Conservation (phyloP, 1,140 invertebrate genomes). For the Lycorma delicatula region DNA sequence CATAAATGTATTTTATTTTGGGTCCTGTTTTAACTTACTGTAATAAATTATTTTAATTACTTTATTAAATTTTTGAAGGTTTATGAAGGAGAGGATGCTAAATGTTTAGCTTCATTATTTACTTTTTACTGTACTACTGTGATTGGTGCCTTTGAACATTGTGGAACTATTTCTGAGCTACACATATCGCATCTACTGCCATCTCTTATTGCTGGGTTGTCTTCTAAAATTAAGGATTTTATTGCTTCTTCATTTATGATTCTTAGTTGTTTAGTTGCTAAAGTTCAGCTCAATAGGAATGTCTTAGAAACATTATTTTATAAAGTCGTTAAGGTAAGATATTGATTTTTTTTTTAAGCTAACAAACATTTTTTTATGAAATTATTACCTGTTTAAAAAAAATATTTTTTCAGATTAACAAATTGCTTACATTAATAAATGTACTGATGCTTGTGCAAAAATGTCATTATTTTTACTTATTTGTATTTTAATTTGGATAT, state of each 20-base stretch:
- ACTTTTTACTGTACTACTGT: slow-evolving; percentile 68
- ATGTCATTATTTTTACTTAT: neutral
- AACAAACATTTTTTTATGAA: neutral
- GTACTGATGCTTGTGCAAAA: neutral
- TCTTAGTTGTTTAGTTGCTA: slow-evolving; percentile 44
- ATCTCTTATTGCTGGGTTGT: slow-evolving; percentile 56
- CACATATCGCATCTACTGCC: slow-evolving; percentile 61
- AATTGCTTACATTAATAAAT: neutral
- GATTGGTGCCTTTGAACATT: slow-evolving; percentile 54
- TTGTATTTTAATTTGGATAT: neutral
- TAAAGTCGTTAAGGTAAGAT: slow-evolving; percentile 44
- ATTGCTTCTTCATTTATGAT: slow-evolving; percentile 66
- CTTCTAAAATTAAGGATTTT: slow-evolving; percentile 57
- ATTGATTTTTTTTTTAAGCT: neutral
- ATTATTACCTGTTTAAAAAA: neutral
- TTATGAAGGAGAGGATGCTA: slow-evolving; percentile 46
- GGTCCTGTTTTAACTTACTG: no score
- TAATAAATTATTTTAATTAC: no score
- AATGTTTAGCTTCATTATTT: slow-evolving; percentile 56
- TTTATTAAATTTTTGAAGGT: slow-evolving; percentile 23
- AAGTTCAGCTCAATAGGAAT: slow-evolving; percentile 49
- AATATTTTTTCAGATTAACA: neutral
- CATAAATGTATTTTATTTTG: no score
- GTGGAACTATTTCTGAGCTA: slow-evolving; percentile 44
- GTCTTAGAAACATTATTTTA: slow-evolving; percentile 51